These are phyloP conservation scores for Lottia scabra DNA, from an alignment of 2,888 invertebrate species.

Conservation along the genomic window DNA sequence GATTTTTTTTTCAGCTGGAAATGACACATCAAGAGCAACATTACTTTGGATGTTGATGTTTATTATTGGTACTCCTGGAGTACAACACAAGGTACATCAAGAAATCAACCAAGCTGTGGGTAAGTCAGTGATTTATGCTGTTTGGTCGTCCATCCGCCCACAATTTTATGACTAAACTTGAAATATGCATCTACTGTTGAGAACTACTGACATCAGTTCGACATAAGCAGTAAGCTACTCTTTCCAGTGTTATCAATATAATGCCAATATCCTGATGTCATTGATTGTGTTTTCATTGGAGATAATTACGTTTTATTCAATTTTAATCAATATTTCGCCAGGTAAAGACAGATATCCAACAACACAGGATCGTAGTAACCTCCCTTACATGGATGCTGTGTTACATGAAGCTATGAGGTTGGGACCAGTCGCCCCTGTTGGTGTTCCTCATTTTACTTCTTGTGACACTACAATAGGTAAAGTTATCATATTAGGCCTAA, in stretches of 20 bases:
- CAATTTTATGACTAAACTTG: no score
- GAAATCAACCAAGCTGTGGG: constrained; percentile 18
- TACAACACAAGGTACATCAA: constrained; percentile 26
- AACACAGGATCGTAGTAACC: background rate
- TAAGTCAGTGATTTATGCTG: background rate
- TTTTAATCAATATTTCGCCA: background rate
- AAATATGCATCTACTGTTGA: no score
- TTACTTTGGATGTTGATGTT: constrained; percentile 27
- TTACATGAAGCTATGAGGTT: constrained; percentile 12
- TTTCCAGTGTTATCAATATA: no score
- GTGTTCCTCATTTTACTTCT: constrained; percentile 10
- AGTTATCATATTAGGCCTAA: background rate
- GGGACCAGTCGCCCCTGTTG: constrained; percentile 2
- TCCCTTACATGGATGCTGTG: constrained; percentile 8
- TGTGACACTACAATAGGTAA: constrained; percentile 11
- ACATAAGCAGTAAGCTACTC: no score
- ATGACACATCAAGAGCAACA: constrained; percentile 31
- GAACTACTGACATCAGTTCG: no score
- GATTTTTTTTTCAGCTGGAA: constrained; percentile 35
- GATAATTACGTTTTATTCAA: no score
- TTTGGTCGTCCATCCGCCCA: no score
- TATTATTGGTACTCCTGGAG: constrained; percentile 27
- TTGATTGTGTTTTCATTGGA: no score
- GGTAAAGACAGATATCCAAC: background rate
- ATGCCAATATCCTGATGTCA: no score